Evolutionary conservation across 2,113 vertebrate genomes (phyloP).

Genomic region (Rostratula benghalensis): DNA sequence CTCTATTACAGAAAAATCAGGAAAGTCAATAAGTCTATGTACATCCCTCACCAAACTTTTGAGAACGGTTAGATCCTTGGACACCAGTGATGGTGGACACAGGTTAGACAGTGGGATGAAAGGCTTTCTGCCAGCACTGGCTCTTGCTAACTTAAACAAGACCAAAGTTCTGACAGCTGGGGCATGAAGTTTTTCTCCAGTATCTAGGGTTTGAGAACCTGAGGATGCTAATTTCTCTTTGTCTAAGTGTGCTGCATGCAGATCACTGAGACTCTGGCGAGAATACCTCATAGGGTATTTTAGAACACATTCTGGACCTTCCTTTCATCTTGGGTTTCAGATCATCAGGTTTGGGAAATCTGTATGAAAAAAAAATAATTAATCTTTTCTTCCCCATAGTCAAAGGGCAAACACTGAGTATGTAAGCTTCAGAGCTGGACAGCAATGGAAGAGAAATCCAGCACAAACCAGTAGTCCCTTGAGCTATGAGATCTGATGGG

Average conservation of each 20-base stretch:
- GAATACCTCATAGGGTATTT: not conserved
- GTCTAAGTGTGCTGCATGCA: not conserved
- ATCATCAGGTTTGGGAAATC: not conserved
- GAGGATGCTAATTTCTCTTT: not conserved
- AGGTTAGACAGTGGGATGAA: not conserved
- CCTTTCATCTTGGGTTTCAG: not conserved
- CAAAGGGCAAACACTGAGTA: not conserved
- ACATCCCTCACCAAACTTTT: not conserved
- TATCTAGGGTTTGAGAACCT: not conserved
- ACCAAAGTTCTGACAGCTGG: not conserved
- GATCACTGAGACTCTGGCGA: not conserved
- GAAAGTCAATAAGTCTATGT: not conserved
- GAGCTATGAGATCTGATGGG: not conserved
- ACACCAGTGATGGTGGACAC: not conserved
- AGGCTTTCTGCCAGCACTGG: not conserved
- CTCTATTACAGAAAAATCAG: not conserved
- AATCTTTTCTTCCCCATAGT: not conserved
- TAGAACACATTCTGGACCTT: not conserved
- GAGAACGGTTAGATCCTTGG: not conserved
- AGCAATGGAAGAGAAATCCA: not conserved
- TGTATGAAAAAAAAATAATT: not conserved
- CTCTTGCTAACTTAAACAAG: not conserved
- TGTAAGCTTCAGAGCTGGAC: not conserved
- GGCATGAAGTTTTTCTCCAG: not conserved
- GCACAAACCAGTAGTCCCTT: not conserved